Evolutionary conservation across 2,113 vertebrate species (phyloP).

Genomic region (Nycticorax nycticorax): DNA sequence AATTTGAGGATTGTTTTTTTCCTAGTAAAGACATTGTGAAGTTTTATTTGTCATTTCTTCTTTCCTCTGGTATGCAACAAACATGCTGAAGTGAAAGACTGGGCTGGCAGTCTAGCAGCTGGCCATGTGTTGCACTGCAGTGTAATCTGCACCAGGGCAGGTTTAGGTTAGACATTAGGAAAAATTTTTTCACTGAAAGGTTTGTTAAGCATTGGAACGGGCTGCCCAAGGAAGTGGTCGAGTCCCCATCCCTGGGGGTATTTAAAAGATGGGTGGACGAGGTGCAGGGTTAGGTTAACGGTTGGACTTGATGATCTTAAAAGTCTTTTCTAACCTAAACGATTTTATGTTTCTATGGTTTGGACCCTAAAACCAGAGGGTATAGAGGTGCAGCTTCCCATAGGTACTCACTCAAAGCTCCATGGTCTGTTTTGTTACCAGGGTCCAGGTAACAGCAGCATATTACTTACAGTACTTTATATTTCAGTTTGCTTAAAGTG

Average conservation of each 20-base stretch:
- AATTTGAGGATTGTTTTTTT: not conserved
- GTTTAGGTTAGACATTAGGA: too few relatives aligned
- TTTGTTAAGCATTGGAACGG: too few relatives aligned
- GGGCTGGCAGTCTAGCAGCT: not conserved
- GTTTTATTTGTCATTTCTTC: not conserved
- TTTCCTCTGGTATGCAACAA: not conserved
- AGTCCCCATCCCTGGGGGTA: too few relatives aligned
- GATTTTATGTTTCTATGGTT: not conserved
- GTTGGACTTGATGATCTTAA: too few relatives aligned
- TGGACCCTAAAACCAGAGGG: not conserved
- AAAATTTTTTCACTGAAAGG: too few relatives aligned
- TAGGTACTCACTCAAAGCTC: not conserved
- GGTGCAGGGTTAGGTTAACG: too few relatives aligned
- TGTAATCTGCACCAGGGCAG: too few relatives aligned
- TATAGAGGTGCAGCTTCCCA: not conserved
- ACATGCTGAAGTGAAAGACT: not conserved
- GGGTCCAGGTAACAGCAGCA: not conserved
- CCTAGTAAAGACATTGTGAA: not conserved
- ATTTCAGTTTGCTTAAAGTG: not conserved
- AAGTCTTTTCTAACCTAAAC: too few relatives aligned
- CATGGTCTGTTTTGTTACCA: not conserved
- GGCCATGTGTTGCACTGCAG: not conserved
- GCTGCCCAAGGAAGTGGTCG: too few relatives aligned
- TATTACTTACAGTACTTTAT: not conserved
- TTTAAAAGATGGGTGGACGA: too few relatives aligned